Conservation (phyloP, 2,797 vertebrate species). For the Acipenser transmontanus region DNA sequence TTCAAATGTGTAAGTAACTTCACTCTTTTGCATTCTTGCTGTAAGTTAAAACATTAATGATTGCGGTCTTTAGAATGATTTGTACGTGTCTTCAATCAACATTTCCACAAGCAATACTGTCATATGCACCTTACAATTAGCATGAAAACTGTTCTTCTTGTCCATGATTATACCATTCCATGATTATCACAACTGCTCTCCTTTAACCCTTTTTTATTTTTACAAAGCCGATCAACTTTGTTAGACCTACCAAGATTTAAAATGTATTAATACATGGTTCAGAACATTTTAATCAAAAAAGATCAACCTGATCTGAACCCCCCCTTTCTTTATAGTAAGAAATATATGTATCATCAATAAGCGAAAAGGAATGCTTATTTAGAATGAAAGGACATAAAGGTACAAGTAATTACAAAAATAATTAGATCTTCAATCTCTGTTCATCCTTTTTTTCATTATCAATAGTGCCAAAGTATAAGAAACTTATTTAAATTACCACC, state of each 20-base stretch:
- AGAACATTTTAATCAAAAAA: slow-evolving; percentile 19
- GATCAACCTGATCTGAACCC: slow-evolving; percentile 25
- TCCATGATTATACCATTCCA: neutral
- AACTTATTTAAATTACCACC: slow-evolving; percentile 60
- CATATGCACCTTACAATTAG: neutral
- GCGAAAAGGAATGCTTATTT: slow-evolving; percentile 72
- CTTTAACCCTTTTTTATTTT: neutral
- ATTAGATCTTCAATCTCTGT: slow-evolving; percentile 63
- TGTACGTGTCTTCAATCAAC: no score
- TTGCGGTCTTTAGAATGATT: no score
- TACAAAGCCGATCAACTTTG: slow-evolving; percentile 6
- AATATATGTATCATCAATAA: slow-evolving; percentile 28
- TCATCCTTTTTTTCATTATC: slow-evolving; percentile 48
- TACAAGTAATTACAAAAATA: slow-evolving; percentile 95
- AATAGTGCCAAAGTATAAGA: slow-evolving; percentile 39
- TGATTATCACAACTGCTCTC: neutral
- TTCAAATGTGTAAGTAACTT: no score
- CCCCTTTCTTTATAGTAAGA: slow-evolving; percentile 23
- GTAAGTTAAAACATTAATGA: no score
- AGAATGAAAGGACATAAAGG: slow-evolving; percentile 48
- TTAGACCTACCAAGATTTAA: slow-evolving; percentile 22
- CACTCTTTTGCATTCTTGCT: no score
- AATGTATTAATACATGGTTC: slow-evolving; percentile 28
- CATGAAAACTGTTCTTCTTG: neutral
- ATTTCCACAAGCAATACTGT: no score